phyloP scores from a whole-genome alignment of 2,113 vertebrate genomes.

The Notothenia coriiceps region DNA sequence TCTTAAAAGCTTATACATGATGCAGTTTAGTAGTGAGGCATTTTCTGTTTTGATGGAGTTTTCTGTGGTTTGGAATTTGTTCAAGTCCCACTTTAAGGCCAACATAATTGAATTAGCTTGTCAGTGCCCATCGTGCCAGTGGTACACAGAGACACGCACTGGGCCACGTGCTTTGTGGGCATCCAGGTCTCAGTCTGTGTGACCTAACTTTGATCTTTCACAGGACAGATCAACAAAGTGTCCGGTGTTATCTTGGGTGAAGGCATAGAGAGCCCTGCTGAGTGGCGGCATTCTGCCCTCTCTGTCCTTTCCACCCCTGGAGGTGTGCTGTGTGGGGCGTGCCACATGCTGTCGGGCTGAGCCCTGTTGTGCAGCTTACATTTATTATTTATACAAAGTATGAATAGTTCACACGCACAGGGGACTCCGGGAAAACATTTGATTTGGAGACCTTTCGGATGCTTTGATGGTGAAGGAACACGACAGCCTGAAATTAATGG shows the following conservation, averaged over 20 bases:
- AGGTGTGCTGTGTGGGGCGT: conserved; percentile 33
- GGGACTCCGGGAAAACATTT: conserved; percentile 14
- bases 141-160: background rate
- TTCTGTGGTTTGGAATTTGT: background rate
- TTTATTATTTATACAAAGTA: conserved; percentile 66
- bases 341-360: conserved; percentile 37
- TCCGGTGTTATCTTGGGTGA: background rate
- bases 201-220: conserved; percentile 69
- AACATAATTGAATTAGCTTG: background rate
- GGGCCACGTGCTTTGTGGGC: background rate
- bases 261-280: conserved; percentile 53
- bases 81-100: background rate
- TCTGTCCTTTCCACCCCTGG: conserved; percentile 65
- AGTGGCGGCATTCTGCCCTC: conserved; percentile 45
- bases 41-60: background rate
- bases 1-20: background rate
- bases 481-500: conserved; percentile 16
- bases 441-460: conserved; percentile 53
- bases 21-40: background rate
- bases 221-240: conserved; percentile 60
- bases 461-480: conserved; percentile 57
- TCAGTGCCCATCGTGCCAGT: background rate
- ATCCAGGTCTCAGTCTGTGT: conserved; percentile 30
- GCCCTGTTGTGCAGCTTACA: conserved; percentile 44
- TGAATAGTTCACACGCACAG: conserved; percentile 37